Evolutionary conservation across 2,888 invertebrate species (phyloP), one percentile per base, ranked within the genome.

Genomic region (Tortrix viridana): DNA sequence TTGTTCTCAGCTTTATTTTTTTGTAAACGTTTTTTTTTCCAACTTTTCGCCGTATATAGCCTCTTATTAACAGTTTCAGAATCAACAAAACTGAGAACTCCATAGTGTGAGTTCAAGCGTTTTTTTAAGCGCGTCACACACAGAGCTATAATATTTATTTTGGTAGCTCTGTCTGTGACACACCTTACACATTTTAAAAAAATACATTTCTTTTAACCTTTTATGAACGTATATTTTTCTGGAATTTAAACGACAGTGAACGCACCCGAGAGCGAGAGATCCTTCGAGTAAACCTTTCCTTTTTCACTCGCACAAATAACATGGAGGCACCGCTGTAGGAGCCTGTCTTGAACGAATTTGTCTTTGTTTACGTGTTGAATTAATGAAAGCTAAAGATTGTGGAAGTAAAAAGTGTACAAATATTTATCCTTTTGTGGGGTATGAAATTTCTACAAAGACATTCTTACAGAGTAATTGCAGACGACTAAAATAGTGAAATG

Each of bases 361-460:
- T 83, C 89, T 89, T 90, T 92, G 91, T 91, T 92, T 92, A 92
- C 91, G 91, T 92, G 91, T 90, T 88, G 85, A 83, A 81, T 79
- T 78, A 67, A 68, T 73, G 69, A 72, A 78, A 74, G 52, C 53
- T 23, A 26, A 55, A 55, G 43, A 53, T 37, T 38, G 59, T 47
- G 60, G 50, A 53, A 65, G 49, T 52, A 60, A 53, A n/a, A 53
- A 63, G 63, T 58, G 53, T 52, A 53, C 18, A 53, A 57, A 58
- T 61, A 60, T 65, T 60, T 55, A 48, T 67, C 66, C 59, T 76
- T 73, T 69, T 71, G 60, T 72, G 71, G 79, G 88, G 75, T 88
- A 89, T 89, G 88, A 85, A 83, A 87, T 80, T 81, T 73, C 67
- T 73, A 79, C 76, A 70, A 71, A 76, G 71, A 75, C 75, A 74